Evolutionary conservation across 2,888 invertebrate species (phyloP).

Genomic region (Lamellibrachia satsuma): DNA sequence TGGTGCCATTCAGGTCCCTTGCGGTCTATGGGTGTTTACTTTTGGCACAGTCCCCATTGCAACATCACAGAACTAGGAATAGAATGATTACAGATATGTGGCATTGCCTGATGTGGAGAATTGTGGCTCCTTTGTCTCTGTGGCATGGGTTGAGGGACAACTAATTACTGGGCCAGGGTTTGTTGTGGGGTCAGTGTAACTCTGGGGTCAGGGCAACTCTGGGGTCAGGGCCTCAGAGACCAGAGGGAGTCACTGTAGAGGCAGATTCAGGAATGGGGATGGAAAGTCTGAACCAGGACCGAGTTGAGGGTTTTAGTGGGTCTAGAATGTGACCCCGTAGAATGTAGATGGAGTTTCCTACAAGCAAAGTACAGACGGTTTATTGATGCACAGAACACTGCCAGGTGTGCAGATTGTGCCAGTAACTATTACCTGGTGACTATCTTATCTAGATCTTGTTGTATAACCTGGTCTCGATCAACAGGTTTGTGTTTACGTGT

Average conservation of each 20-base stretch:
- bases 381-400: too few relatives aligned
- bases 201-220: not conserved
- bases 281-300: too few relatives aligned
- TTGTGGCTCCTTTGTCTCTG: not conserved
- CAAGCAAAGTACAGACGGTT: too few relatives aligned
- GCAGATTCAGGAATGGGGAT: too few relatives aligned
- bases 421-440: too few relatives aligned
- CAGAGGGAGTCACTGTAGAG: not conserved
- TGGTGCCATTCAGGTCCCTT: not conserved
- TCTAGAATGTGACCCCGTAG: too few relatives aligned
- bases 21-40: not conserved
- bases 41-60: not conserved
- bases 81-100: not conserved
- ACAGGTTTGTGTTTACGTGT: too few relatives aligned
- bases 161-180: constrained; percentile 13
- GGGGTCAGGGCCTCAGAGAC: not conserved
- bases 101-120: not conserved
- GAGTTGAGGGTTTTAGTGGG: too few relatives aligned
- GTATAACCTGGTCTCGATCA: too few relatives aligned
- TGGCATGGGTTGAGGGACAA: not conserved
- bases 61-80: not conserved
- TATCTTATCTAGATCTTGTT: too few relatives aligned
- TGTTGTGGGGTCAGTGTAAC: not conserved
- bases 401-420: too few relatives aligned
- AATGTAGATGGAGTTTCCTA: too few relatives aligned